Conservation (phyloP, 2,888 invertebrate genomes). For the Synergus umbraculus region DNA sequence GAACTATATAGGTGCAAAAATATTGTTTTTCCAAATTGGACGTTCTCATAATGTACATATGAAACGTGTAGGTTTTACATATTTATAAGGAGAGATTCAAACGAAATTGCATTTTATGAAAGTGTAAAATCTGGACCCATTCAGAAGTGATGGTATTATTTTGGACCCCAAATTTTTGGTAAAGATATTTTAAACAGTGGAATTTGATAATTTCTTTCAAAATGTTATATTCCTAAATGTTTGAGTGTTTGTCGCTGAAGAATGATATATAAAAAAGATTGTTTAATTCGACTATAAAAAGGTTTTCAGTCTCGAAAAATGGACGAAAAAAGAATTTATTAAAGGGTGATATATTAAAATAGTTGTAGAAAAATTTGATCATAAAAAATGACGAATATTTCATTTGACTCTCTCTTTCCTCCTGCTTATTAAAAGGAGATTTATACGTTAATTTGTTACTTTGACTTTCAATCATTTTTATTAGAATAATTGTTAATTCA, state of each 20-base stretch:
- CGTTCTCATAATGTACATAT: background rate
- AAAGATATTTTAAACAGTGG: background rate
- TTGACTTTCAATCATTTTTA: too few relatives aligned
- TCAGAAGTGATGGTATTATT: background rate
- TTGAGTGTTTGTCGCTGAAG: too few relatives aligned
- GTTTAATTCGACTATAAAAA: background rate
- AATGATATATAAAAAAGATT: background rate
- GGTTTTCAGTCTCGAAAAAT: background rate
- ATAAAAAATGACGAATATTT: background rate
- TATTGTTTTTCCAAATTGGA: constrained; percentile 68
- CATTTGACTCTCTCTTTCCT: constrained; percentile 9
- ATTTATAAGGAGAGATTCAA: background rate
- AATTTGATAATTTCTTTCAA: background rate
- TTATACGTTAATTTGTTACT: background rate
- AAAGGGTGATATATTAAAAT: background rate
- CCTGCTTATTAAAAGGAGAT: background rate
- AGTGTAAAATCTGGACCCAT: background rate
- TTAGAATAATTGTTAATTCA: too few relatives aligned
- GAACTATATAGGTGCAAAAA: constrained; percentile 74
- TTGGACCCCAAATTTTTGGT: constrained; percentile 14
- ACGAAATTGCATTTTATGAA: background rate
- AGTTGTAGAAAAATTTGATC: background rate
- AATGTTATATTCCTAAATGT: too few relatives aligned
- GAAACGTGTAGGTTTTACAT: constrained; percentile 1
- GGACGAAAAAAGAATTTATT: too few relatives aligned